Conservation (phyloP, 1,140 invertebrate genomes). For the Carposina sasakii region DNA sequence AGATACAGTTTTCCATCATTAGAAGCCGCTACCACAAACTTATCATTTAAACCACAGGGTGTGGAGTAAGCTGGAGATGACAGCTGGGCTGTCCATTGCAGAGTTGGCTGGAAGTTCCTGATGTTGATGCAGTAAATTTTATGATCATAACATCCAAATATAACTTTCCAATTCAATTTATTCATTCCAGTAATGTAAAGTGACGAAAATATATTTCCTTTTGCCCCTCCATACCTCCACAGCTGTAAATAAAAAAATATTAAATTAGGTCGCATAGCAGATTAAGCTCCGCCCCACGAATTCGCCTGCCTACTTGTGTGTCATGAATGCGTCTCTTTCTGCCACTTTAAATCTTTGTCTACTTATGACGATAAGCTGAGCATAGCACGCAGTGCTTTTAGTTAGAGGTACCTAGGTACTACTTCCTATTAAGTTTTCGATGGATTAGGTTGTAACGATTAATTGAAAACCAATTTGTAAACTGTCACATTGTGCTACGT, state of each 20-base stretch:
- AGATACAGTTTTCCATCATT: slow-evolving; percentile 74
- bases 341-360: too few relatives aligned
- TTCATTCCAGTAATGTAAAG: slow-evolving; percentile 49
- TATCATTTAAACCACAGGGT: slow-evolving; percentile 67
- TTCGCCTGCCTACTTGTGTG: too few relatives aligned
- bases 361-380: too few relatives aligned
- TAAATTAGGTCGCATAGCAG: too few relatives aligned
- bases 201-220: slow-evolving; percentile 80
- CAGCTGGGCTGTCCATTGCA: slow-evolving; percentile 63
- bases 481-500: too few relatives aligned
- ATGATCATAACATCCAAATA: slow-evolving; percentile 78
- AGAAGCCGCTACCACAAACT: slow-evolving; percentile 65
- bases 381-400: too few relatives aligned
- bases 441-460: too few relatives aligned
- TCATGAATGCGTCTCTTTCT: too few relatives aligned
- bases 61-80: slow-evolving; percentile 76
- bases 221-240: slow-evolving; percentile 72
- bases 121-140: slow-evolving; percentile 73
- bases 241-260: slow-evolving; percentile 67
- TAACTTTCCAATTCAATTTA: slow-evolving; percentile 64
- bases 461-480: too few relatives aligned
- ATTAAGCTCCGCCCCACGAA: too few relatives aligned
- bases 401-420: too few relatives aligned
- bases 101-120: slow-evolving; percentile 42
- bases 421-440: too few relatives aligned